Conservation (phyloP, 2,797 vertebrate species). For the Cryptoprocta ferox region DNA sequence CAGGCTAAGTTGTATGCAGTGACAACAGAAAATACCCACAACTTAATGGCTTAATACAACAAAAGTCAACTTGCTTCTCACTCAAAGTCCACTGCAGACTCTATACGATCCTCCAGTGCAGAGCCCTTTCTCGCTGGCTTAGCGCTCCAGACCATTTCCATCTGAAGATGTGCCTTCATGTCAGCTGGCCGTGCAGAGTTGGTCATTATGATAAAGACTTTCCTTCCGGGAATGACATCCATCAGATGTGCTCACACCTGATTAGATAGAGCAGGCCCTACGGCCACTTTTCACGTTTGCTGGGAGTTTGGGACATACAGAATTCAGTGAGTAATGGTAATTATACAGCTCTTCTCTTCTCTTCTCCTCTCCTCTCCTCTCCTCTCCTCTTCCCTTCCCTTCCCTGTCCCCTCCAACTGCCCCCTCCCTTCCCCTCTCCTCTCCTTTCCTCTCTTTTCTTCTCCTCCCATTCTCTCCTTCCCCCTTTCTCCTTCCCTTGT, state of each 20-base stretch:
- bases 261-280: not conserved
- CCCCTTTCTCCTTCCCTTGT: too few species aligned
- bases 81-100: not conserved
- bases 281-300: not conserved
- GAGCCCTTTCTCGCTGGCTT: not conserved
- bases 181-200: not conserved
- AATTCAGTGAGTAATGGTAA: not conserved
- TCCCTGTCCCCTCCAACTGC: too few species aligned
- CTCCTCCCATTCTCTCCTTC: too few species aligned
- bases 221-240: not conserved
- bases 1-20: not conserved
- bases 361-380: too few species aligned
- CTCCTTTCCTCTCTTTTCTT: too few species aligned
- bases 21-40: not conserved
- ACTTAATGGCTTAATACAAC: not conserved
- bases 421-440: too few species aligned
- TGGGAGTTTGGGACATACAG: not conserved
- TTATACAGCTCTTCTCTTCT: not conserved
- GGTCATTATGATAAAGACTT: not conserved
- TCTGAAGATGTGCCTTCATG: too few species aligned
- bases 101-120: not conserved
- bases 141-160: not conserved
- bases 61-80: not conserved
- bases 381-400: too few species aligned
- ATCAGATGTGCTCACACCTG: not conserved